Conservation (phyloP, 2,797 vertebrate genomes). For the Chiloscyllium punctatum region DNA sequence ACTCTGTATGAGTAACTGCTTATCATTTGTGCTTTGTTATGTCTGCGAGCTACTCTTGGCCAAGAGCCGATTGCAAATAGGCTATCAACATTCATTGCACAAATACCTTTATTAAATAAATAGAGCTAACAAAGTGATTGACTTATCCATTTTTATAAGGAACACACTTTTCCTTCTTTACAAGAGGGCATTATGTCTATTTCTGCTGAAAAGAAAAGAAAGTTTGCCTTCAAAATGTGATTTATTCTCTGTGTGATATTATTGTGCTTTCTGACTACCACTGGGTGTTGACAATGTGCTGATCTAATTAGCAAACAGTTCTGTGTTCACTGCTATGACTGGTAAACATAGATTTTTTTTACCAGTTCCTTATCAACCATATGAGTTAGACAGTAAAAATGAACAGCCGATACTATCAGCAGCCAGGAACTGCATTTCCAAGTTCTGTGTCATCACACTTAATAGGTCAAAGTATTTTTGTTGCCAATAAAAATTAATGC, state of each 20-base stretch:
- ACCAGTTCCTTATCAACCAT: background rate
- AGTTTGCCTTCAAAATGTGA: background rate
- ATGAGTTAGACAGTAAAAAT: background rate
- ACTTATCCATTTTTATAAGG: background rate
- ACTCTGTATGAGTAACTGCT: background rate
- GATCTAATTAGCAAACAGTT: slow-evolving; percentile 1
- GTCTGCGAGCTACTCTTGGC: background rate
- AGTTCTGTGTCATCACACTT: background rate
- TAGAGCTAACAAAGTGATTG: background rate
- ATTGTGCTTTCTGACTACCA: background rate
- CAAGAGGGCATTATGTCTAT: background rate
- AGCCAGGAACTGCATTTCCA: slow-evolving; percentile 12
- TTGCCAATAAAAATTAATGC: background rate
- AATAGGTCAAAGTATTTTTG: background rate
- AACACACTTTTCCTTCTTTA: background rate
- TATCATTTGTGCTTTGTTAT: background rate
- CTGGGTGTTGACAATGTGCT: background rate
- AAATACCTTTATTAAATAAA: slow-evolving; percentile 15
- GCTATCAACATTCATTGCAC: background rate
- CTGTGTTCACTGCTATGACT: background rate
- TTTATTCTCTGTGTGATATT: background rate
- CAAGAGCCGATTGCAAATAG: background rate
- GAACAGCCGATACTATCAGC: background rate
- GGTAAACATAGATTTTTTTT: background rate
- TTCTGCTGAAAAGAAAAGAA: background rate